Conservation (phyloP, 1,140 invertebrate species). For the Nephotettix cincticeps region DNA sequence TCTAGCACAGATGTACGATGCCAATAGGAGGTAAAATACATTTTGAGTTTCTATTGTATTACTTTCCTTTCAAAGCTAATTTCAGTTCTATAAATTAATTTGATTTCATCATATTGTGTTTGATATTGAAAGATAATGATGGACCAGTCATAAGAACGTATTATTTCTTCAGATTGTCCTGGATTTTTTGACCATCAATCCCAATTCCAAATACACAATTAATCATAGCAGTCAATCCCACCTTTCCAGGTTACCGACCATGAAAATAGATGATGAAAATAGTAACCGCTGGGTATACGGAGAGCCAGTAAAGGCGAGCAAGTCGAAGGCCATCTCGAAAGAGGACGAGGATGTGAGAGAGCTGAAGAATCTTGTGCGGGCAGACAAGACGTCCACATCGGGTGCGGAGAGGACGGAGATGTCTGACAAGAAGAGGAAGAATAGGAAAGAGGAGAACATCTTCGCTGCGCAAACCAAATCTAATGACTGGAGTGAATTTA, state of each 20-base stretch:
- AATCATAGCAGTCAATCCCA: no score
- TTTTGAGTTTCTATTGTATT: no score
- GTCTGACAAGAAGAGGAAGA: constrained; percentile 14
- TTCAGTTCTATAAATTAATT: no score
- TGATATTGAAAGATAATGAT: no score
- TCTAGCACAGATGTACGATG: constrained; percentile 57
- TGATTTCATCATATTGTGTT: no score
- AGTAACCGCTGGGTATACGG: constrained; percentile 40
- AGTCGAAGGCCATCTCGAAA: constrained; percentile 27
- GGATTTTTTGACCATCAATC: no score
- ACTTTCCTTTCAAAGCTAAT: no score
- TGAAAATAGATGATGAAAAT: constrained; percentile 50
- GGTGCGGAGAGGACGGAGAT: constrained; percentile 4
- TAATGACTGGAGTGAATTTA: constrained; percentile 28
- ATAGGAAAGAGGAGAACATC: constrained; percentile 5
- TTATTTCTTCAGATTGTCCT: no score
- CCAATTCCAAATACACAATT: no score
- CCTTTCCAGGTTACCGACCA: constrained; percentile 35
- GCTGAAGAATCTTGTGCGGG: constrained; percentile 53
- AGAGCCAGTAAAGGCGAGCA: constrained; percentile 32
- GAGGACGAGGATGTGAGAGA: constrained; percentile 62
- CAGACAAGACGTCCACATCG: constrained; percentile 1
- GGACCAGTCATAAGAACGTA: no score
- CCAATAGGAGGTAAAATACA: constrained; percentile 39
- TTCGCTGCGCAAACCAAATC: constrained; percentile 17